Evolutionary conservation across 2,113 vertebrate genomes (phyloP), one percentile per base, ranked within the genome.

Genomic region (Dasypus novemcinctus): DNA sequence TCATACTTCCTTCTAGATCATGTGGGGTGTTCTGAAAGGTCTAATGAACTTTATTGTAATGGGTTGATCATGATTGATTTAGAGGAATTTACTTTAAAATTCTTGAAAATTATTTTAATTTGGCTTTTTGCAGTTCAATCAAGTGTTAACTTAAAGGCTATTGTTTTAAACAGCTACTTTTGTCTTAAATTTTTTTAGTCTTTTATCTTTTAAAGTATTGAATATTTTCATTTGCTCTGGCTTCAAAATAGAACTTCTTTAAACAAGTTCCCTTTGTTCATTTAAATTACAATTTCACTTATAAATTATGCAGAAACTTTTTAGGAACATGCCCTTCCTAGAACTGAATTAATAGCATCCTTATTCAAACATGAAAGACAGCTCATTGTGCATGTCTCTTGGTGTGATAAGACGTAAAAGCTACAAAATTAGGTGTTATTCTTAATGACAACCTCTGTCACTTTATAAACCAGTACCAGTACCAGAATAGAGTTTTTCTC

Each of bases 231-330:
- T 92, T 86, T 54, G 1, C 31, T 87, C 12, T 93, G 41, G 25
- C 41, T 93, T 90, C 27, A 82, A 90, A 93, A 13, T 61, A 46
- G 4, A 74, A 33, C 20, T 86, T 86, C 31, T 79, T 92, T 63
- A 93, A 21, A 23, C 82, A 78, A 57, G 6, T 69, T 68, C 9
- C 29, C 52, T n/a, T 94, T 61, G 2, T 29, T 57, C 68, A 90
- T 63, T 61, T 61, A 96, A 69, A 82, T 90, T 63, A 69, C 33
- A 0, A 82, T 95, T 90, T 36, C 15, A 82, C 89, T 96, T 90
- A 46, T 75, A 86, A 52, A 54, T 13, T 81, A 38, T 33, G 57
- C 14, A 83, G 36, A 95, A 87, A 63, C 17, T 54, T 61, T 89
- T 90, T 71, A 64, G 61, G 43, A 91, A 64, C 27, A 93, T 69